Conservation (phyloP, 1,140 invertebrate genomes). For the Drosophila willistoni region DNA sequence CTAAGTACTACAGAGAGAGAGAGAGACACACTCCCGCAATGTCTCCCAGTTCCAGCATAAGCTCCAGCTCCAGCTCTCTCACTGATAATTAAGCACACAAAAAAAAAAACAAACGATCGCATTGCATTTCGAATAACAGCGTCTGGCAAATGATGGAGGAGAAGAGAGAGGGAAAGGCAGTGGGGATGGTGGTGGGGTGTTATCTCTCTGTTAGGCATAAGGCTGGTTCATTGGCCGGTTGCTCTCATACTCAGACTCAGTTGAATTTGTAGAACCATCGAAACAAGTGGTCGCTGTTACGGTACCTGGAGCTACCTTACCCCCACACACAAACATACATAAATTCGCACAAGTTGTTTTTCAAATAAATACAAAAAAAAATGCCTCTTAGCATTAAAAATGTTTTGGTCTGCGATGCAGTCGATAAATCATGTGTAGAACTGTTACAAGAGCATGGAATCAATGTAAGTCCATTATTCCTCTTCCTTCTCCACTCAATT, state of each 20-base stretch:
- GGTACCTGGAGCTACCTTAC: not conserved
- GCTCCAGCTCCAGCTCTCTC: not conserved
- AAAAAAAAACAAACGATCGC: not conserved
- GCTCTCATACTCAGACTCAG: slow-evolving; percentile 43
- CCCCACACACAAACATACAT: no score
- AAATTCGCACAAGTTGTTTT: not conserved
- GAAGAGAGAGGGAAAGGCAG: not conserved
- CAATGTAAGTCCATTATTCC: slow-evolving; percentile 85
- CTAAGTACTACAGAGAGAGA: not conserved
- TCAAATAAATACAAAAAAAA: slow-evolving; percentile 10
- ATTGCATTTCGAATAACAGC: slow-evolving; percentile 18
- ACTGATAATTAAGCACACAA: slow-evolving; percentile 13
- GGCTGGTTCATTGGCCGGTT: slow-evolving; percentile 50
- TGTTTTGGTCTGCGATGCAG: slow-evolving; percentile 96
- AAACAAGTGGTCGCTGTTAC: slow-evolving; percentile 34
- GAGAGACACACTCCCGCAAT: not conserved
- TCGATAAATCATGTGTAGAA: slow-evolving; percentile 92
- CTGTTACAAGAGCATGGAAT: slow-evolving; percentile 91
- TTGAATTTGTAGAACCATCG: slow-evolving; percentile 44
- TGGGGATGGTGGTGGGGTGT: not conserved
- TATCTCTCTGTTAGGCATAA: slow-evolving; percentile 12
- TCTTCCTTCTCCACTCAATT: not conserved
- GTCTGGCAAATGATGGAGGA: not conserved
- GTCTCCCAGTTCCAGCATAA: no score
- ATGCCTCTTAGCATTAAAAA: slow-evolving; percentile 85